A percentile compares a stretch with the other conserved stretches of the same genome.
Conservation (phyloP, 2,888 invertebrate genomes). For the Scaptomyza reducta region DNA sequence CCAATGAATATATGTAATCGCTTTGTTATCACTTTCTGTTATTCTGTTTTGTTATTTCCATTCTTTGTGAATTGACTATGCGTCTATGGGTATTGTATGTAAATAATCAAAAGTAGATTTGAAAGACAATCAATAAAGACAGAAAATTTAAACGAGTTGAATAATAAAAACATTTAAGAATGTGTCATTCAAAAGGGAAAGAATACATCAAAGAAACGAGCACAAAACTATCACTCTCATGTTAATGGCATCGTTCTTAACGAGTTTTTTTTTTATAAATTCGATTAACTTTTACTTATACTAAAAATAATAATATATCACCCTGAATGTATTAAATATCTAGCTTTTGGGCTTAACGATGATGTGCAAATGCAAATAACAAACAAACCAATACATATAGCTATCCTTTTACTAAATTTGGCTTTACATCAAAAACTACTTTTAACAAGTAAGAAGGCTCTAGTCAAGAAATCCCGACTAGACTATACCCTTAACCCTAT, state of each 20-base stretch:
- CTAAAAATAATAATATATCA: not conserved
- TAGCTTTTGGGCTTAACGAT: not conserved
- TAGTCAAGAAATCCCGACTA: too few species aligned
- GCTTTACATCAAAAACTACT: too few species aligned
- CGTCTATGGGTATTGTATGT: conserved; percentile 7
- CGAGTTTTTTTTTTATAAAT: not conserved
- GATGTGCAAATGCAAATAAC: not conserved
- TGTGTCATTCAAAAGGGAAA: conserved; percentile 3
- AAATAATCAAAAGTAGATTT: conserved; percentile 1
- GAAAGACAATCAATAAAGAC: conserved; percentile 19
- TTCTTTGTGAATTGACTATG: conserved; percentile 3
- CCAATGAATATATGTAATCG: not conserved
- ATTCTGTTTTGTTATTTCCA: conserved; percentile 12
- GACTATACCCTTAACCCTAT: too few species aligned
- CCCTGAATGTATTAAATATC: not conserved
- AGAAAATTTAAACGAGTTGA: conserved; percentile 8
- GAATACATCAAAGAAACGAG: not conserved
- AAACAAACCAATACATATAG: too few species aligned
- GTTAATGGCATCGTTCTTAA: not conserved
- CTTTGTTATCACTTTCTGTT: conserved; percentile 12
- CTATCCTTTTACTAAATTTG: too few species aligned
- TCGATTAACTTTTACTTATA: not conserved
- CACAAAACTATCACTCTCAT: not conserved
- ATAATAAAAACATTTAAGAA: not conserved
- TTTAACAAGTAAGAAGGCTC: too few species aligned